A percentile compares a stretch with the other conserved stretches of the same genome.
phyloP scores from a whole-genome alignment of 2,797 vertebrate species.

The Poecilia velifera region DNA sequence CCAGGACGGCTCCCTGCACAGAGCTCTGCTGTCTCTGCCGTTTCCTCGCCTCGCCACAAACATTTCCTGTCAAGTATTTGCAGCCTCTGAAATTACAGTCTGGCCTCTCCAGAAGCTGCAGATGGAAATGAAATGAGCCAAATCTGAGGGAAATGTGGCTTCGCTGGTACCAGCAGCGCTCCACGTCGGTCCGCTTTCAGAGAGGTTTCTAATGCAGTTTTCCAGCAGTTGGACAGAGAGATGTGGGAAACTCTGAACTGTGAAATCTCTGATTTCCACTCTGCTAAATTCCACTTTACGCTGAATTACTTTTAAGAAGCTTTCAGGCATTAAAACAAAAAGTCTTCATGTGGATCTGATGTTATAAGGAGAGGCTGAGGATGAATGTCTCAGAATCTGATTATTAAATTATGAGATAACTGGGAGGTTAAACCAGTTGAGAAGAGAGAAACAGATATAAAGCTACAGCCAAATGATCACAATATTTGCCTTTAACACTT shows the following conservation, averaged over 20 bases:
- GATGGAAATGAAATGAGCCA: constrained; percentile 24
- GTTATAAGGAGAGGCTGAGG: background rate
- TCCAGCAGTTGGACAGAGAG: background rate
- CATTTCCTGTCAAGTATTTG: constrained; percentile 82
- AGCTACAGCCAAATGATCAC: background rate
- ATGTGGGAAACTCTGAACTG: background rate
- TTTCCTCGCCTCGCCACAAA: constrained; percentile 80
- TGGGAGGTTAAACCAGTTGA: background rate
- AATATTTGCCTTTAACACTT: background rate
- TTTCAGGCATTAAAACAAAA: background rate
- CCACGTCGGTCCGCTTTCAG: constrained; percentile 24
- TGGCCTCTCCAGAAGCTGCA: constrained; percentile 59
- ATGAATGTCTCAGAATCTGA: background rate
- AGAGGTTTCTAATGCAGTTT: constrained; percentile 9
- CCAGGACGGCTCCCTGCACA: background rate
- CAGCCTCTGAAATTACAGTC: constrained; percentile 77
- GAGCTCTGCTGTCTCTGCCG: constrained; percentile 61
- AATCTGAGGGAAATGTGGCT: constrained; percentile 41
- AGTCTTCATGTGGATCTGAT: background rate
- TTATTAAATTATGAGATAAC: background rate
- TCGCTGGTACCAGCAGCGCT: constrained; percentile 41
- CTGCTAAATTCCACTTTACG: background rate
- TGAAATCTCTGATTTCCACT: background rate
- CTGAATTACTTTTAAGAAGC: background rate
- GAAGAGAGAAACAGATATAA: background rate